Evolutionary conservation across 2,888 invertebrate genomes (phyloP), one percentile per base, ranked within the genome.

Genomic region (Mactromeris polynyma): DNA sequence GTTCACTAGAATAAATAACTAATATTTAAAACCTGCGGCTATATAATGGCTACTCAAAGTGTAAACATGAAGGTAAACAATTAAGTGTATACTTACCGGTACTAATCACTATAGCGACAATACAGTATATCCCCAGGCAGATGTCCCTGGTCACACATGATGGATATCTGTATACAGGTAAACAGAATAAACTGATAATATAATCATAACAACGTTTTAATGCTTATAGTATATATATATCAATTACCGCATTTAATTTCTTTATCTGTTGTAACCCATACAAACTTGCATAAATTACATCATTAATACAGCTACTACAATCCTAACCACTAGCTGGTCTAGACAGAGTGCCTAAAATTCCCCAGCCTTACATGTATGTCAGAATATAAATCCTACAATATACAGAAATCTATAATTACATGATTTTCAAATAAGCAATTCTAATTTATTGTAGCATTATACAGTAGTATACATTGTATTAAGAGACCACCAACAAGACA

Each of bases 81-180:
- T 69, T 83, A 26, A 42, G 9, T 31, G 17, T 31, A 73, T 31
- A 83, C 83, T 33, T 83, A 83, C 83, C 69, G 42, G n/a, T n/a
- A n/a, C n/a, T n/a, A n/a, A 31, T 26, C 73, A 69, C 38, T n/a
- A 69, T 17, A 26, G 19, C 42, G 31, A 69, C 83, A 3, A 69
- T 26, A 83, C 26, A 42, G 36, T 17, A 64, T 26, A 21, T 19
- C 81, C 40, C 42, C 3, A 69, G 83, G 69, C 26, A 17, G 17
- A 14, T 9, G 40, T 69, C 73, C 26, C 46, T 42, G 83, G 69
- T 42, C 83, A 58, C 36, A 58, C 58, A 51, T 51, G 81, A 81
- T 81, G 69, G 42, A 83, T 31, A 83, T 58, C 82, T 82, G 14
- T 21, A 58, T 64, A 82, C n/a, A 54, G 54, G 54, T 54, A 64